These are phyloP conservation scores for Ephialtes manifestator DNA, from an alignment of 2,888 invertebrate species.

Conservation along the genomic window DNA sequence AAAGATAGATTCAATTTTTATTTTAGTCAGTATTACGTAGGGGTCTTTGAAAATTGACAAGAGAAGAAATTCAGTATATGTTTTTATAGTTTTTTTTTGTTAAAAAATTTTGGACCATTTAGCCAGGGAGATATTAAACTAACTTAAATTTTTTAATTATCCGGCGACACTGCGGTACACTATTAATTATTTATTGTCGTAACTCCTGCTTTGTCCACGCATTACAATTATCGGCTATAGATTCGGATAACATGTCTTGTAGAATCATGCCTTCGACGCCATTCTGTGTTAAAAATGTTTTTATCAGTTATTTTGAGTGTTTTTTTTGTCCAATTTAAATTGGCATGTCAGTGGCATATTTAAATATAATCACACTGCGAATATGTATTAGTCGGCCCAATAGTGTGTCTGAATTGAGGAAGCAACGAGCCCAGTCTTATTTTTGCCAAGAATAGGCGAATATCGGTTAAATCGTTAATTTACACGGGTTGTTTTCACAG, in stretches of 20 bases:
- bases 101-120: slow-evolving; percentile 43
- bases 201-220: slow-evolving; percentile 71
- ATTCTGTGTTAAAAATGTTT: slow-evolving; percentile 45
- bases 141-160: slow-evolving; percentile 46
- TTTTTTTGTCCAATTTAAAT: slow-evolving; percentile 21
- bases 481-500: slow-evolving; percentile 16
- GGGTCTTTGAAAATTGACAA: slow-evolving; percentile 9
- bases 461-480: slow-evolving; percentile 27
- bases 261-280: slow-evolving; percentile 33
- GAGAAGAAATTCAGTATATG: slow-evolving; percentile 1
- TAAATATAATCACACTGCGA: slow-evolving; percentile 35
- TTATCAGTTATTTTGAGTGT: slow-evolving; percentile 36
- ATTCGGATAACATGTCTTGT: slow-evolving; percentile 54
- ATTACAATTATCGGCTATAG: slow-evolving; percentile 68
- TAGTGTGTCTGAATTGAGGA: slow-evolving; percentile 35
- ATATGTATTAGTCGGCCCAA: slow-evolving; percentile 42
- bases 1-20: slow-evolving; percentile 28
- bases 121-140: slow-evolving; percentile 48
- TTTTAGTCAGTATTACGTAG: slow-evolving; percentile 19
- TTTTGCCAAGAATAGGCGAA: slow-evolving; percentile 35
- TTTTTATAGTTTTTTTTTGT: slow-evolving; percentile 10
- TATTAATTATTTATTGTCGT: slow-evolving; percentile 79
- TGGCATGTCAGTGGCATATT: slow-evolving; percentile 43
- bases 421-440: slow-evolving; percentile 48
- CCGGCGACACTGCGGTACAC: slow-evolving; percentile 59